Conservation (phyloP, 2,888 invertebrate genomes). For the Andrena dorsata region DNA sequence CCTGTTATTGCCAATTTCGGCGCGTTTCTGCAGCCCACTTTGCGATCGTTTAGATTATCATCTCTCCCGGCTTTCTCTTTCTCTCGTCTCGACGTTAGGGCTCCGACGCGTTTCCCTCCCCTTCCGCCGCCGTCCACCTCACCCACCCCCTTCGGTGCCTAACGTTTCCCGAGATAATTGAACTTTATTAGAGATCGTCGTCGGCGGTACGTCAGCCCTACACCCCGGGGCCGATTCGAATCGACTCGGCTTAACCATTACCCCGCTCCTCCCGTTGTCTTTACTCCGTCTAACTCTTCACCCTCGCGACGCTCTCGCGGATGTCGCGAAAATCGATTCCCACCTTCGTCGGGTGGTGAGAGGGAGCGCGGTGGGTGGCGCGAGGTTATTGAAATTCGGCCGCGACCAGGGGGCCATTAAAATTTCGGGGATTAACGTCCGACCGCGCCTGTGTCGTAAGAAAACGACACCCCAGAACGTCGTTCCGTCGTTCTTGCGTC, state of each 20-base stretch:
- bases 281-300: neutral
- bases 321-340: constrained; percentile 77
- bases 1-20: constrained; percentile 83
- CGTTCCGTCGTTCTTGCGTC: constrained; percentile 81
- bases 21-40: constrained; percentile 82
- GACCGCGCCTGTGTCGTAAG: constrained; percentile 59
- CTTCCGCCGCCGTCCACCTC: constrained; percentile 26
- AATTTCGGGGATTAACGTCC: constrained; percentile 82
- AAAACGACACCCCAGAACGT: constrained; percentile 45
- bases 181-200: constrained; percentile 76
- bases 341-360: neutral
- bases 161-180: constrained; percentile 76
- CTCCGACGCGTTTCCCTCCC: constrained; percentile 22
- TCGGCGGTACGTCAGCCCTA: constrained; percentile 61
- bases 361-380: constrained; percentile 24
- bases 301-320: neutral
- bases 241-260: constrained; percentile 60
- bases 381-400: constrained; percentile 80
- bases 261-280: constrained; percentile 22
- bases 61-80: constrained; percentile 77
- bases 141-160: constrained; percentile 49
- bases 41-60: constrained; percentile 84
- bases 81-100: constrained; percentile 57
- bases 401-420: constrained; percentile 79
- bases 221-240: constrained; percentile 58